Base-by-base conservation (phyloP, 2,888 invertebrate genomes). In the Mylabris sibirica region DNA sequence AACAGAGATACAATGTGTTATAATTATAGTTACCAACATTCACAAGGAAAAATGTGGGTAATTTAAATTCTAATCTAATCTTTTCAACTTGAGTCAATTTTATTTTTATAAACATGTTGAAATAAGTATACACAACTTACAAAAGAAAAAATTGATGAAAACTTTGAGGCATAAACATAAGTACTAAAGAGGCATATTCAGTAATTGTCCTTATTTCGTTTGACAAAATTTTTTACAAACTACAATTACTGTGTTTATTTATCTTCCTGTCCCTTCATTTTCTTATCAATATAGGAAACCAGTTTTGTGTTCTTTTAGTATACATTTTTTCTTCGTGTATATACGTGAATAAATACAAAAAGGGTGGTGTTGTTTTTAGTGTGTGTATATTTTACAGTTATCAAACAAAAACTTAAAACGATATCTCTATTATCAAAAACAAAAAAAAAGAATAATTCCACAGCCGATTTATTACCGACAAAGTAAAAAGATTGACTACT, bases 51-150 rank as follows among this genome's bases (percentile, higher is more conserved):
- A 49, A 20, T n/a, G 57, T 1, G 57, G 57, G 24, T 57, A 24
- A 85, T 85, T 76, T 77, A 81, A 73, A 70, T 44, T 12, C 20
- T 24, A 14, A 12, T 59, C 9, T 60, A 67, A 68, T 62, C 64
- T 62, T 68, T 59, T 38, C 62, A 68, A 68, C 65, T 68, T 59
- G 63, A 68, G 65, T 63, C 68, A 68, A 61, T 38, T 62, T 68
- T 68, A 65, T 65, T 68, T 30, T 68, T 68, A 68, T 59, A 68
- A 68, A 68, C 68, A 68, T 68, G 65, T 68, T 68, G 68, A 68
- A 68, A 68, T 68, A 65, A 68, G 62, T 65, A 68, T 68, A 68
- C 68, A 68, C 22, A 68, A 68, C 65, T 68, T 68, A 68, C 65
- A 68, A 68, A 68, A 68, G 65, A 68, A 65, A n/a, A 65, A 65